Conservation (phyloP, 2,888 invertebrate genomes). For the Labia minor region DNA sequence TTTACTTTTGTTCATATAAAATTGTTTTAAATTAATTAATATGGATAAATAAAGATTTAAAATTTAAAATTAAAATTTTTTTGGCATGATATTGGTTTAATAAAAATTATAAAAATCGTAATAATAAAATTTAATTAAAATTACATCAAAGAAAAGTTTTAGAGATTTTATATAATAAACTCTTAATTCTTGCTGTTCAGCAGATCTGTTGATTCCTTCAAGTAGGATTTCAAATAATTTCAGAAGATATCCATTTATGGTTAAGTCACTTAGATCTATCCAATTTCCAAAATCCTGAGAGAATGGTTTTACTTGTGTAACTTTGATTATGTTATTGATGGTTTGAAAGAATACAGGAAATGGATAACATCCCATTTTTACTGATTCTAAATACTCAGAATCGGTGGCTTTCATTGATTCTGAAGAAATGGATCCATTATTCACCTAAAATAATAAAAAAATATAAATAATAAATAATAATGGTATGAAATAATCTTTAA, state of each 20-base stretch:
- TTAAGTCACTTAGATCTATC: conserved; percentile 38
- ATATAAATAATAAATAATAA: no score
- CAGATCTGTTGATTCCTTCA: conserved; percentile 36
- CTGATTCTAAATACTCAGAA: conserved; percentile 35
- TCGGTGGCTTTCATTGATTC: conserved; percentile 33
- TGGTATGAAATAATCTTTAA: no score
- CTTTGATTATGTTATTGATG: conserved; percentile 41
- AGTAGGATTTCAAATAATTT: conserved; percentile 42
- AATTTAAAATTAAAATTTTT: no score
- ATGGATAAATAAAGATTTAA: no score
- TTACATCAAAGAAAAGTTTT: conserved; percentile 23
- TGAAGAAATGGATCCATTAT: conserved; percentile 30
- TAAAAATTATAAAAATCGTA: no score
- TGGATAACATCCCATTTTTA: conserved; percentile 41
- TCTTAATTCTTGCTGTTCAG: neutral
- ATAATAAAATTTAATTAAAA: no score
- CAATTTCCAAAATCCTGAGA: conserved; percentile 34
- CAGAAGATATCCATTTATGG: conserved; percentile 34
- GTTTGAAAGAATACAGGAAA: conserved; percentile 47
- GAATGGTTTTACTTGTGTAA: conserved; percentile 37
- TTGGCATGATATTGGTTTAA: no score
- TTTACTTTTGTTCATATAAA: conserved; percentile 38
- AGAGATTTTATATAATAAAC: conserved; percentile 17
- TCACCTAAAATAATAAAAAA: no score
- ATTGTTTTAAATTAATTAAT: conserved; percentile 33